Evolutionary conservation across 2,113 vertebrate species (phyloP), one percentile per base, ranked within the genome.

Genomic region (Noturus placidus): DNA sequence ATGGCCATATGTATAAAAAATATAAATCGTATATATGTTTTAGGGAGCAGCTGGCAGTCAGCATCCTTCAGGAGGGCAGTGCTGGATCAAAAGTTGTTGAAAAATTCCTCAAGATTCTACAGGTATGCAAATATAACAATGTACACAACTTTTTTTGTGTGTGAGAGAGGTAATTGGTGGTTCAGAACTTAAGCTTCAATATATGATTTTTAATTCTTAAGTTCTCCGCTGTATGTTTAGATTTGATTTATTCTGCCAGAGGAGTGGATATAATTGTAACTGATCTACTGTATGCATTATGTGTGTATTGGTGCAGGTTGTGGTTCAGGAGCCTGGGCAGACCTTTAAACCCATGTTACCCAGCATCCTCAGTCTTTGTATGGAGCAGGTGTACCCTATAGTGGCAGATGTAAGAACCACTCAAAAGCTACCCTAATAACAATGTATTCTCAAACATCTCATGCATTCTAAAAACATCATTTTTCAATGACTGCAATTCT

Each of bases 311-410:
- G 27, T 87, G 15, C 97, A 99, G 89, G 97, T 99, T 94, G 98
- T 99, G 91, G 98, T 99, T 33, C 98, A 99, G 92, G 98, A 99
- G 82, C 98, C 98, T 0, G 98, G 98, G 87, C 98, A 99, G 91
- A 97, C 96, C 17, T 99, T 99, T 94, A 99, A 98, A 90, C 98
- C 98, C 33, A 98, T 99, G 89, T 95, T 99, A 17, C 98, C 98
- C 86, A 99, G 94, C 85, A 98, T 99, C 94, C 97, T 99, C 86
- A 94, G 97, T 0, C 95, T 99, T 86, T 98, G 97, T 95, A 97
- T 99, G 97, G 98, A 99, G 92, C 98, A 99, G 94, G 97, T 99
- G 86, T 99, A 99, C 86, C 98, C 98, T n/a, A 97, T 99, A 80
- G 96, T 99, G 30, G 96, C 98, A 0, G 98, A 99, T 97, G 98